Base-by-base conservation (phyloP, 2,797 vertebrate species). In the Buphagus erythrorhynchus region DNA sequence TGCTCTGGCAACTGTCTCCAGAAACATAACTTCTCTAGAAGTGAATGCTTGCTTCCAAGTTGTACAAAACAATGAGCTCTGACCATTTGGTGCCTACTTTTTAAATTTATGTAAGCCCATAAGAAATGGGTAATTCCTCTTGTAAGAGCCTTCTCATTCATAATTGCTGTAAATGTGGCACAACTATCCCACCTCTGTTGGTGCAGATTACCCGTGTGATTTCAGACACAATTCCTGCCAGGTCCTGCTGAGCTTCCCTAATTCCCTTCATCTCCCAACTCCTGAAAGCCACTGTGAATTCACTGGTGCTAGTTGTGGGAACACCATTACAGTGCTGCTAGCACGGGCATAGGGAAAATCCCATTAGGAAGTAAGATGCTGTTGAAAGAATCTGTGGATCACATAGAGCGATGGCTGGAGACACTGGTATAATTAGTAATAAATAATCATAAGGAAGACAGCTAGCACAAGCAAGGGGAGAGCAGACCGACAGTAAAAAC, bases 401-500 rank as follows among this genome's bases (percentile, higher is more conserved):
- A 83, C 73, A 9, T 35, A 20, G 24, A 84, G 90, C 4, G 19
- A 76, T 0, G 77, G 51, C 45, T 45, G 57, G 74, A 97, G 77
- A 86, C 73, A 33, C 72, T 38, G 76, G 57, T 29, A 78, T 78
- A 95, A 93, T 78, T 91, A 91, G 78, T 62, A 84, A 92, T 91
- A 91, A 93, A 93, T 92, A 95, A 94, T 94, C 92, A 93, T 94
- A 95, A 96, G 84, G 72, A 93, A 83, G 83, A 67, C 55, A 92
- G 82, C 40, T 43, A 94, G 84, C 65, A 71, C 68, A 71, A 59
- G 72, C 31, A 67, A 78, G 54, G 16, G 36, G 65, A 86, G 84
- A 84, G 35, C 69, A 84, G 88, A 63, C 15, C 1, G 1, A 67
- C 25, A 19, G 72, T 88, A 63, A 86, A 94, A 91, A 69, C 54